These are phyloP conservation scores for Eucidaris tribuloides DNA, from an alignment of 35 echinoderm and acorn worm species.

Conservation along the genomic window DNA sequence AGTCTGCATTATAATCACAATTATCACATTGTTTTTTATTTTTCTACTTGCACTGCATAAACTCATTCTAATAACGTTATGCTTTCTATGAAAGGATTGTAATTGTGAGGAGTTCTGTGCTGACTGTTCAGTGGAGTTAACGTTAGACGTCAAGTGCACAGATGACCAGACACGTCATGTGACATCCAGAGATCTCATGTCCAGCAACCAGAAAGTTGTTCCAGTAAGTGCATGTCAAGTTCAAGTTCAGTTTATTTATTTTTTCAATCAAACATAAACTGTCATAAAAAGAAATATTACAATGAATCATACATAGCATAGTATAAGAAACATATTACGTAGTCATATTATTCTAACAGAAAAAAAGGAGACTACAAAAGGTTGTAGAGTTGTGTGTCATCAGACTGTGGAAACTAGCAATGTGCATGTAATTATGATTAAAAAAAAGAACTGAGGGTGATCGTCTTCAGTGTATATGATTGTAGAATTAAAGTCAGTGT, in stretches of 20 bases:
- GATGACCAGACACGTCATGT: constrained; percentile 87
- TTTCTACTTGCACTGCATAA: too few species aligned
- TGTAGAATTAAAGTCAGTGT: too few species aligned
- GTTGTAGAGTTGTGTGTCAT: too few species aligned
- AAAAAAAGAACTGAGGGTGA: too few species aligned
- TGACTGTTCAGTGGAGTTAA: constrained; percentile 95
- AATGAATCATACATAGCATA: background rate
- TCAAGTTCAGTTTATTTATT: too few species aligned
- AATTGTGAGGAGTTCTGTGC: constrained; percentile 94
- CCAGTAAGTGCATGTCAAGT: constrained; percentile 66
- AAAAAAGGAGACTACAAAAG: background rate
- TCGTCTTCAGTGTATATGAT: too few species aligned
- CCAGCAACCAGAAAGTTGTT: constrained; percentile 86
- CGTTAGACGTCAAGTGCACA: constrained; percentile 70
- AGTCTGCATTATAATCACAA: too few species aligned
- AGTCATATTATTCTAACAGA: background rate
- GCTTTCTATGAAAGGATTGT: constrained; percentile 96
- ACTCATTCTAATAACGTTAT: too few species aligned
- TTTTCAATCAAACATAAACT: too few species aligned
- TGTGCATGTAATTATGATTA: too few species aligned
- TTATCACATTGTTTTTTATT: too few species aligned
- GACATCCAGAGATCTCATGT: constrained; percentile 85
- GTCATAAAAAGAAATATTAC: background rate
- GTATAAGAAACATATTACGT: background rate
- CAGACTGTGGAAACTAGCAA: too few species aligned